Conservation (phyloP, 2,113 vertebrate genomes). For the Mohoua ochrocephala region DNA sequence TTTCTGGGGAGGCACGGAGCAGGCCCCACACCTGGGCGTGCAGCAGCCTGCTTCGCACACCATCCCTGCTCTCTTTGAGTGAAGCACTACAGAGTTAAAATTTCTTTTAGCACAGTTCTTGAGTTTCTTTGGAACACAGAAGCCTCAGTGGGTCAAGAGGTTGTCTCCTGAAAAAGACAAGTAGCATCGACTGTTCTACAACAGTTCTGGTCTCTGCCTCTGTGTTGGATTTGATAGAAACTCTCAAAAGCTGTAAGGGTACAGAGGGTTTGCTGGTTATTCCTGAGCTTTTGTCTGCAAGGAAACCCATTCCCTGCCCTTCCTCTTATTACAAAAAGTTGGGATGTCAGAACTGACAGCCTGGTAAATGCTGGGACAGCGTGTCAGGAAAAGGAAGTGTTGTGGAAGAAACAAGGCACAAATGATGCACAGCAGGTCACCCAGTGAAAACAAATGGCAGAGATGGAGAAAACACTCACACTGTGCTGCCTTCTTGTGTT, state of each 20-base stretch:
- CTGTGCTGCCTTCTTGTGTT: not conserved
- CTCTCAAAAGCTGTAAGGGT: not conserved
- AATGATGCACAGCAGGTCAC: not conserved
- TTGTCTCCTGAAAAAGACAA: not conserved
- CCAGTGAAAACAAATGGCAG: not conserved
- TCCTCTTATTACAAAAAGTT: not conserved
- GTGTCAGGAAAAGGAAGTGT: not conserved
- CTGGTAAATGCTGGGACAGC: not conserved
- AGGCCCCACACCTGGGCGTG: not conserved
- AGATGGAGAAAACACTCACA: not conserved
- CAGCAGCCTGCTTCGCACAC: not conserved
- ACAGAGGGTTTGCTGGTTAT: not conserved
- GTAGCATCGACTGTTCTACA: not conserved
- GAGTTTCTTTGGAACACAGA: not conserved
- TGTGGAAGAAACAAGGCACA: slow-evolving; percentile 22
- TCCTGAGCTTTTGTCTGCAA: not conserved
- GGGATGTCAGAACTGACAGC: slow-evolving; percentile 31
- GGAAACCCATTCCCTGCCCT: not conserved
- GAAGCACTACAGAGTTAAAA: not conserved
- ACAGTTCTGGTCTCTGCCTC: not conserved
- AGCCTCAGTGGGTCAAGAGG: not conserved
- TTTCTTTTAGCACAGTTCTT: not conserved
- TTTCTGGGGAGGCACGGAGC: not conserved
- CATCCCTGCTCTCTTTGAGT: not conserved
- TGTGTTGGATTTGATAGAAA: not conserved